These are phyloP conservation scores for Brachionus plicatilis DNA, from an alignment of 1,140 invertebrate genomes.

Conservation along the genomic window DNA sequence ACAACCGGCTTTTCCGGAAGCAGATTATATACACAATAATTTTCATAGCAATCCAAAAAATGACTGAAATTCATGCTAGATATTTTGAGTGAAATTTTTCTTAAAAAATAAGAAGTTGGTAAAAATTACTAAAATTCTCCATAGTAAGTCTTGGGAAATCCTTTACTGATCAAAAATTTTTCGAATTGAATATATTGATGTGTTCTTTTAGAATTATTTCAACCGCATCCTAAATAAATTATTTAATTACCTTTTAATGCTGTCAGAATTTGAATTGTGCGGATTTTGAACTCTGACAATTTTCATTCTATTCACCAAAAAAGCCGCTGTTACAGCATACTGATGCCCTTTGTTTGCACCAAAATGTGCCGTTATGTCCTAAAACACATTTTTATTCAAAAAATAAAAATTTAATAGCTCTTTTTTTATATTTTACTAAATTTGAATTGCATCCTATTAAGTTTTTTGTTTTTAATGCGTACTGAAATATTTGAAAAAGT, in stretches of 20 bases:
- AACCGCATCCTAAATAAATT: not conserved
- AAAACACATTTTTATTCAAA: no score
- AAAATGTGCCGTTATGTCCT: not conserved
- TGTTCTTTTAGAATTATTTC: not conserved
- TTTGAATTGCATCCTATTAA: not conserved
- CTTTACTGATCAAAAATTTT: not conserved
- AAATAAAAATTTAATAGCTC: no score
- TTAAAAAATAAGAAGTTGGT: no score
- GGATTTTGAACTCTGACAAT: slow-evolving; percentile 32
- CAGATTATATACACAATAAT: slow-evolving; percentile 4
- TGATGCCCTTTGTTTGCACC: not conserved
- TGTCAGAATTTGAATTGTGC: slow-evolving; percentile 6
- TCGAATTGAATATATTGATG: not conserved
- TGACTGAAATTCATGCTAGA: not conserved
- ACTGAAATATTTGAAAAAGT: not conserved
- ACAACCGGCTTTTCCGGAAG: not conserved
- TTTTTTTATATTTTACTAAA: not conserved
- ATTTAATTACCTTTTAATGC: not conserved
- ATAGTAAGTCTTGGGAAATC: not conserved
- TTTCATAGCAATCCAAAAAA: slow-evolving; percentile 27
- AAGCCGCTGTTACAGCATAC: slow-evolving; percentile 13
- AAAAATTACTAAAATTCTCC: slow-evolving; percentile 33
- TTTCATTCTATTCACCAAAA: slow-evolving; percentile 1
- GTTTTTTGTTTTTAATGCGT: not conserved
- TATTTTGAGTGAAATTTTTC: not conserved